Percentiles rank a stretch among this genome's conserved stretches.
Evolutionary conservation across 2,888 invertebrate species (phyloP).

Genomic region (Glaucopsyche alexis): DNA sequence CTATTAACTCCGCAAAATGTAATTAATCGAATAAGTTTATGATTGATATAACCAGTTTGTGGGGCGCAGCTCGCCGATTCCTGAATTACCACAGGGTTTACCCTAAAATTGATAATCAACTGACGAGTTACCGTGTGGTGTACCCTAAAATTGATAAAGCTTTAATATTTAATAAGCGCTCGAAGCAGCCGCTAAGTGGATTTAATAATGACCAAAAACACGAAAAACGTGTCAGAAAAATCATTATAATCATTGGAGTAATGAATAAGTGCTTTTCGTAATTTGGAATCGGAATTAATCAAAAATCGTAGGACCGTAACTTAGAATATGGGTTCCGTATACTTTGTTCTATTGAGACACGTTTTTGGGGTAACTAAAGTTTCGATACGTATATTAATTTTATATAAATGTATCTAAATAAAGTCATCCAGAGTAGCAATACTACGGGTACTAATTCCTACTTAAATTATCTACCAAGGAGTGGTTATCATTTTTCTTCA

Average conservation of each 20-base stretch:
- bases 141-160: constrained; percentile 73
- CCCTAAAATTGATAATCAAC: constrained; percentile 31
- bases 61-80: constrained; percentile 78
- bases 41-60: constrained; percentile 80
- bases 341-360: too few species aligned
- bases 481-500: too few species aligned
- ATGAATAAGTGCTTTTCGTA: constrained; percentile 21
- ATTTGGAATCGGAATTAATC: constrained; percentile 21
- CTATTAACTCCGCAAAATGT: constrained; percentile 81
- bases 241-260: constrained; percentile 23
- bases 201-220: constrained; percentile 22
- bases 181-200: constrained; percentile 22
- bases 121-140: constrained; percentile 66
- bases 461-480: too few species aligned
- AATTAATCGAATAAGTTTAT: constrained; percentile 81
- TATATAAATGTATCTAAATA: too few species aligned
- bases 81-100: constrained; percentile 38
- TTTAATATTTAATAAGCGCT: constrained; percentile 10
- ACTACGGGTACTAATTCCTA: too few species aligned
- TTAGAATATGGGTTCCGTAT: neutral
- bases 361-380: too few species aligned
- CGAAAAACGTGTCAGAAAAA: constrained; percentile 23
- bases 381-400: too few species aligned
- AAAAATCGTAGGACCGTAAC: neutral
- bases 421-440: too few species aligned